Base-by-base conservation (phyloP, 2,797 vertebrate genomes). In the Babyrousa celebensis region DNA sequence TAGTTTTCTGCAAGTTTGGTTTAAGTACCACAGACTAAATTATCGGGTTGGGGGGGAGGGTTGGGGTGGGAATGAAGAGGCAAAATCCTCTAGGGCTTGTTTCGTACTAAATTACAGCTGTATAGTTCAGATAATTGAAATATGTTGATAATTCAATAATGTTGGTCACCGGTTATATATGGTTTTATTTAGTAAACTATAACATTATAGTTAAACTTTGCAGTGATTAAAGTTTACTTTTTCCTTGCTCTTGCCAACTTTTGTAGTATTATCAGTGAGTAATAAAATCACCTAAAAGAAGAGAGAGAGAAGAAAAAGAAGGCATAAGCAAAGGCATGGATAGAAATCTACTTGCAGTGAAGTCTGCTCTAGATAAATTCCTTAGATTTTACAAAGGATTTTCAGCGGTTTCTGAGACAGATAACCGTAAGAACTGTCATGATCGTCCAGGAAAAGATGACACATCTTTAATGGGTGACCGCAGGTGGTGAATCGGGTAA, bases 401-500 rank as follows among this genome's bases (percentile, higher is more conserved):
- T 93, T 62, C 60, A 65, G 83, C 40, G 86, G 40, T 85, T 86
- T 93, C 54, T 54, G 54, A 86, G 54, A 6, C 40, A 52, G 40
- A n/a, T 67, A 60, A 29, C 54, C 11, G 0, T 29, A 15, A 10
- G 54, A 84, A 78, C 23, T 25, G 1, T 21, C 48, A 20, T 23
- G 18, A 36, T 25, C 29, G 29, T 56, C 65, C 63, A 14, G 67
- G 32, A 89, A 78, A 21, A 78, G 68, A 20, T 21, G n/a, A 40
- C 23, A 25, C n/a, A 6, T 43, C 68, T 89, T 16, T 6, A 70
- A 32, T 70, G 84, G 21, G 70, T 56, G 43, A 60, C 52, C 7
- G 25, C 86, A 54, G 36, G 29, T 72, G 77, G 25, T 9, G 29
- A 21, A 43, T 72, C 48, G 23, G 48, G 56, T 29, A 17, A 58